A percentile compares a stretch with the other conserved stretches of the same genome.
Conservation (phyloP, 2,113 vertebrate species). For the Epinephelus fuscoguttatus region DNA sequence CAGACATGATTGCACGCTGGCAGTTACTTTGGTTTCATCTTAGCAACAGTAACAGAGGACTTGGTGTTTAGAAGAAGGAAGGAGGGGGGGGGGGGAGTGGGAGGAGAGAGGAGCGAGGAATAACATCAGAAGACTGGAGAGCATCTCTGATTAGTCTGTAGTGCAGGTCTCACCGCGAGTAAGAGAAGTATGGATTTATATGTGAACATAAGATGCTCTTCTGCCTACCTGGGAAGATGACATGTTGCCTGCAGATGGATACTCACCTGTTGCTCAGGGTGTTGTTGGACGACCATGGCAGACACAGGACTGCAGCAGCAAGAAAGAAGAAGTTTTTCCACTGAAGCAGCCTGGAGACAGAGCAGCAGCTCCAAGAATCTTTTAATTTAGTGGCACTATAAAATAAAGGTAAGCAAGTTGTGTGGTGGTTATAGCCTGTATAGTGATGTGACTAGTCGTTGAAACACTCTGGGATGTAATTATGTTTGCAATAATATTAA, state of each 20-base stretch:
- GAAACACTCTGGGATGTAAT: neutral
- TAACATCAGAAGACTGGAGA: conserved; percentile 19
- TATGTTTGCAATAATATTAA: neutral
- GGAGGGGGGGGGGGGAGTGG: conserved; percentile 13
- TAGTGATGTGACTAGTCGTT: neutral
- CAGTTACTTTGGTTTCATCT: conserved; percentile 79
- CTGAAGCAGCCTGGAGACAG: neutral
- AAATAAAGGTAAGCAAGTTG: conserved; percentile 30
- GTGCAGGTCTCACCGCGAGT: neutral
- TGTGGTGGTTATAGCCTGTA: neutral
- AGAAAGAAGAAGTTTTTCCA: conserved; percentile 27
- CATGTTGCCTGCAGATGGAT: conserved; percentile 24
- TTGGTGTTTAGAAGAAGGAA: conserved; percentile 39
- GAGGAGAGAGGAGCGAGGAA: conserved; percentile 38
- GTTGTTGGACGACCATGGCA: conserved; percentile 7
- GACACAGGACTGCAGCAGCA: conserved; percentile 14
- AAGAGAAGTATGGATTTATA: conserved; percentile 11
- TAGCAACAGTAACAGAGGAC: conserved; percentile 81
- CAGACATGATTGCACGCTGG: conserved; percentile 58
- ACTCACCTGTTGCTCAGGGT: neutral
- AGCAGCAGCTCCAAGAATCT: neutral
- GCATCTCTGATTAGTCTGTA: neutral
- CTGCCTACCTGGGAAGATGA: neutral
- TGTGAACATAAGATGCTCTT: neutral
- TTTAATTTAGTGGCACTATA: neutral